Percentiles rank a stretch among this genome's conserved stretches.
phyloP scores from a whole-genome alignment of 2,888 invertebrate species.

The Idaea straminata region DNA sequence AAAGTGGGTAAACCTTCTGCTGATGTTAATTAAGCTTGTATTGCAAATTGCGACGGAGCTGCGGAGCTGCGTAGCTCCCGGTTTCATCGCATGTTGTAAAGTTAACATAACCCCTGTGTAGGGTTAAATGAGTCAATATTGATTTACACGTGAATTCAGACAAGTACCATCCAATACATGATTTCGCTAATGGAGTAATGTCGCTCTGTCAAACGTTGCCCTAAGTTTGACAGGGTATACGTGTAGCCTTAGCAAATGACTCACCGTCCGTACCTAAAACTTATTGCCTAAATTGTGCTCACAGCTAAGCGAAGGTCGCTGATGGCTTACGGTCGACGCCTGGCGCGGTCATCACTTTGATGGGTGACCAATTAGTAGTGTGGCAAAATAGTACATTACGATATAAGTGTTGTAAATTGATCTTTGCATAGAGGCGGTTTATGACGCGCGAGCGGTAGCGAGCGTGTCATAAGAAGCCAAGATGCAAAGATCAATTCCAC shows the following conservation, averaged over 20 bases:
- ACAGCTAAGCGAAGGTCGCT: too few relatives aligned
- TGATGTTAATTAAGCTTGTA: constrained; percentile 17
- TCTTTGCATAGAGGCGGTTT: too few relatives aligned
- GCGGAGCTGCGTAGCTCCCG: constrained; percentile 10
- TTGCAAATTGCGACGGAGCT: constrained; percentile 11
- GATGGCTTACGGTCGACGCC: too few relatives aligned
- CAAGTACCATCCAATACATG: constrained; percentile 14
- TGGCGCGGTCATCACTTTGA: too few relatives aligned
- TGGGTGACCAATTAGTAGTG: too few relatives aligned
- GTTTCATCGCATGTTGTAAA: constrained; percentile 22
- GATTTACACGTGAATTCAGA: constrained; percentile 33
- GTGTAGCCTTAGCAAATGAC: neutral
- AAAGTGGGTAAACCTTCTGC: neutral
- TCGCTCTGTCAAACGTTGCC: constrained; percentile 16
- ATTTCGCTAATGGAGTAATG: constrained; percentile 23
- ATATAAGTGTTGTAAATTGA: too few relatives aligned
- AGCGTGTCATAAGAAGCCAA: too few relatives aligned
- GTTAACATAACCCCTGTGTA: constrained; percentile 34
- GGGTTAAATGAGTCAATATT: constrained; percentile 50
- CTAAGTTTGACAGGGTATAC: neutral
- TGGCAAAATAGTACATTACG: too few relatives aligned
- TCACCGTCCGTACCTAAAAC: too few relatives aligned
- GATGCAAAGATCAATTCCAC: too few relatives aligned
- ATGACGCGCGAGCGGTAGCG: too few relatives aligned
- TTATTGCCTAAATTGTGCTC: too few relatives aligned